A percentile compares a stretch with the other conserved stretches of the same genome.
Evolutionary conservation across 1,140 invertebrate species (phyloP).

Genomic region (Tetranychus cinnabarinus): DNA sequence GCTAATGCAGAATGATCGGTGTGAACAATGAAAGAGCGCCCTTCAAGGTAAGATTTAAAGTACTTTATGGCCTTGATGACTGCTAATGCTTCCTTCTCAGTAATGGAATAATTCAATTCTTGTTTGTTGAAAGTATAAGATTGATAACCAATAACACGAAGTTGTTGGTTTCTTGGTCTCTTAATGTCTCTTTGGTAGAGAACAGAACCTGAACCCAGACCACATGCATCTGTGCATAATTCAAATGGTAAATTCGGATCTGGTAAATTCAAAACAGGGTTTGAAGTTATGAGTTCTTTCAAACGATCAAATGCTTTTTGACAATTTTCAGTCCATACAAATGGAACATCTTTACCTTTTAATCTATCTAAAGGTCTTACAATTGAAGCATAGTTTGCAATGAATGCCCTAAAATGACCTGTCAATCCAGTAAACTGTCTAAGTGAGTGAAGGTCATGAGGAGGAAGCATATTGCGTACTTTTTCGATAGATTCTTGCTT

Average conservation of each 20-base stretch:
- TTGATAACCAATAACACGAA: conserved; percentile 15
- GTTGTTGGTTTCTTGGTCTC: conserved; percentile 3
- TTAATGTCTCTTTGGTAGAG: conserved; percentile 1
- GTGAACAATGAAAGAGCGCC: not conserved
- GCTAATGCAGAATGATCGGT: not conserved
- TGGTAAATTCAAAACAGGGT: conserved; percentile 2
- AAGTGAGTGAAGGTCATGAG: not conserved
- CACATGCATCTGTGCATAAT: conserved; percentile 11
- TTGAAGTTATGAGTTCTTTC: not conserved
- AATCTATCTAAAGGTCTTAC: conserved; percentile 5
- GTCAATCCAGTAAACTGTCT: not conserved
- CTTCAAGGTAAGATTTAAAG: conserved; percentile 14
- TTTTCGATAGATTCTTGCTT: too few species aligned
- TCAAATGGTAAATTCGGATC: conserved; percentile 5
- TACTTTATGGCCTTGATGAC: conserved; percentile 21
- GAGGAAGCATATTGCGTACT: too few species aligned
- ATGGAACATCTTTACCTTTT: not conserved
- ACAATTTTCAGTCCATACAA: not conserved
- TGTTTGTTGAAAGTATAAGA: conserved; percentile 16
- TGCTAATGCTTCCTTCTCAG: conserved; percentile 21
- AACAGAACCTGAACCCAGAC: conserved; percentile 7
- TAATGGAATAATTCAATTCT: conserved; percentile 21
- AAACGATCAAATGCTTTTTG: not conserved
- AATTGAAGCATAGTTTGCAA: conserved; percentile 16
- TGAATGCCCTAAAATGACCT: conserved; percentile 8